phyloP scores from a whole-genome alignment of 1,140 invertebrate species.

The Plectus sambesii region DNA sequence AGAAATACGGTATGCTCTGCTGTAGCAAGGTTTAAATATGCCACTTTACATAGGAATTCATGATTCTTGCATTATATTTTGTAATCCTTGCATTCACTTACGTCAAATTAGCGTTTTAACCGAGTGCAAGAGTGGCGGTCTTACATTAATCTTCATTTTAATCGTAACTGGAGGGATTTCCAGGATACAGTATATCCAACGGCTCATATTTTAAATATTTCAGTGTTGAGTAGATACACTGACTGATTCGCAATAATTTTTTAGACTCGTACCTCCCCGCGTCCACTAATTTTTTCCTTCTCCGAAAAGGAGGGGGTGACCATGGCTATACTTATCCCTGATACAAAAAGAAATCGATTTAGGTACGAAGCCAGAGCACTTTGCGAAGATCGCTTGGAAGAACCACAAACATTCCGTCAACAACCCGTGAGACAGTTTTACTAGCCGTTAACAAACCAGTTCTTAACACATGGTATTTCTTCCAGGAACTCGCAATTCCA shows the following conservation, averaged over 20 bases:
- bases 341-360: no score
- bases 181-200: no score
- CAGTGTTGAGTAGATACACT: background rate
- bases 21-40: background rate
- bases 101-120: no score
- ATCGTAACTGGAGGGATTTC: no score
- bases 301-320: conserved; percentile 8
- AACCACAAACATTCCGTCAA: conserved; percentile 92
- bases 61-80: no score
- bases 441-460: background rate
- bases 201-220: no score
- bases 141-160: no score
- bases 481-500: conserved; percentile 73
- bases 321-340: conserved; percentile 1
- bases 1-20: conserved; percentile 65
- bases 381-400: conserved; percentile 93
- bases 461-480: conserved; percentile 14
- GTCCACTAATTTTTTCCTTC: no score
- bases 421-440: conserved; percentile 58
- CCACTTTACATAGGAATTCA: background rate
- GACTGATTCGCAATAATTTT: conserved; percentile 2
- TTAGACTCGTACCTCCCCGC: no score
- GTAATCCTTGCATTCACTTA: no score
- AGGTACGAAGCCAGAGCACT: conserved; percentile 73
- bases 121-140: no score